Evolutionary conservation across 2,888 invertebrate species (phyloP), one percentile per base, ranked within the genome.

Genomic region (Stegophylla sp.): DNA sequence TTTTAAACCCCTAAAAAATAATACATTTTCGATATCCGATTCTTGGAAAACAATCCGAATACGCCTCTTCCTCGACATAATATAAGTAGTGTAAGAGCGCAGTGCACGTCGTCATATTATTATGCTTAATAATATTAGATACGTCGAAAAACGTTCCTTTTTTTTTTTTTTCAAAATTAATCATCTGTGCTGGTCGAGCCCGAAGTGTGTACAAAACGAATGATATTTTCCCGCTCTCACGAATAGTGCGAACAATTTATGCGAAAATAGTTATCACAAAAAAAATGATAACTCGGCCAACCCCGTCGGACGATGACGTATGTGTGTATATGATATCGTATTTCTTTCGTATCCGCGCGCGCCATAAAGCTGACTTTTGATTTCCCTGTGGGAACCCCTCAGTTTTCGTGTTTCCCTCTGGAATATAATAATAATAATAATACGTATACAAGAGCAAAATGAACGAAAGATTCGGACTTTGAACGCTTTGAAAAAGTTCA

Each of bases 371-470:
- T 23, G 48, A 63, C 26, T 76, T 66, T 76, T 66, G 76, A 76
- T 76, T 76, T 76, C 76, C 66, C 76, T 23, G 9, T 20, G 76
- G 76, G 45, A 56, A 76, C 66, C 51, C 23, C 23, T 41, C 34
- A 64, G 51, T 48, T 74, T 74, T 23, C 43, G 26, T n/a, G n/a
- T 61, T 7, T 20, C 17, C 34, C 10, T 48, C 48, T 34, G 17
- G 3, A 56, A 56, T 53, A 34, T 26, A 26, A 45, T 34, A 34
- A 34, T 34, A 34, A 34, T 34, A 5, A 34, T 7, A 34, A 3
- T 34, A 34, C 34, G 7, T 7, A 34, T 7, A 34, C 34, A 34
- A 45, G 53, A 45, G 45, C 45, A 45, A 41, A 61, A 45, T n/a
- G 1, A 7, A 26, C 7, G 28, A 28, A 15, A 45, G 59, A 26